Evolutionary conservation across 2,888 invertebrate genomes (phyloP).

Genomic region (Lamellibrachia columna): DNA sequence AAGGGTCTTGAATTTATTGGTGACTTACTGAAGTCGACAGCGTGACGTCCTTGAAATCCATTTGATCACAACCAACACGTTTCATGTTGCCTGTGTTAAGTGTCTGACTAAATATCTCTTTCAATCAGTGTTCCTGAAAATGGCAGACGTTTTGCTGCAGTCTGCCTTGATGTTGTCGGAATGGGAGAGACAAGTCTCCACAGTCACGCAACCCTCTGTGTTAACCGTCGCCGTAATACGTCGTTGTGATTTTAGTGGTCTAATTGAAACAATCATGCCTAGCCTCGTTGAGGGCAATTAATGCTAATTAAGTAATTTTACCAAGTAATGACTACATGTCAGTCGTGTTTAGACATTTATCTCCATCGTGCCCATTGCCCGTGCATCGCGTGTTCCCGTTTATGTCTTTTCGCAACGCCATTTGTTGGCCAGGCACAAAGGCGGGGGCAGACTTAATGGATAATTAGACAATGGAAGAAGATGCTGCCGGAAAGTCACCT

Average conservation of each 20-base stretch:
- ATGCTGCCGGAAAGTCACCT: neutral
- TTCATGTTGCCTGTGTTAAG: neutral
- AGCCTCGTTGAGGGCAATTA: neutral
- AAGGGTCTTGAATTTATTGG: neutral
- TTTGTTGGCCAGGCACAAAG: neutral
- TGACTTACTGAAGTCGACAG: neutral
- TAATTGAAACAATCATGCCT: constrained; percentile 4
- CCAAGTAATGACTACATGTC: constrained; percentile 4
- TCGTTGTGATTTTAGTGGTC: neutral
- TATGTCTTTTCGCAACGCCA: constrained; percentile 2
- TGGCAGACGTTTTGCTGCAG: neutral
- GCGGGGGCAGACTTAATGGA: neutral
- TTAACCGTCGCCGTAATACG: neutral
- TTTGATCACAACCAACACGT: neutral
- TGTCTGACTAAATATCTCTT: constrained; percentile 12
- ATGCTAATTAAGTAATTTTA: constrained; percentile 8
- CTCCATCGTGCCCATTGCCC: neutral
- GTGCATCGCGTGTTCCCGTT: neutral
- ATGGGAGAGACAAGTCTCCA: neutral
- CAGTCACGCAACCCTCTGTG: neutral
- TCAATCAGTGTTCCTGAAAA: constrained; percentile 6
- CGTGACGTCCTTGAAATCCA: neutral
- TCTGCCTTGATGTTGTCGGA: neutral
- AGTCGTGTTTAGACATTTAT: constrained; percentile 12
- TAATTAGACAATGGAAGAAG: constrained; percentile 5